Conservation (phyloP, 35 echinoderm and acorn worm species). For the Stichopus chloronotus region DNA sequence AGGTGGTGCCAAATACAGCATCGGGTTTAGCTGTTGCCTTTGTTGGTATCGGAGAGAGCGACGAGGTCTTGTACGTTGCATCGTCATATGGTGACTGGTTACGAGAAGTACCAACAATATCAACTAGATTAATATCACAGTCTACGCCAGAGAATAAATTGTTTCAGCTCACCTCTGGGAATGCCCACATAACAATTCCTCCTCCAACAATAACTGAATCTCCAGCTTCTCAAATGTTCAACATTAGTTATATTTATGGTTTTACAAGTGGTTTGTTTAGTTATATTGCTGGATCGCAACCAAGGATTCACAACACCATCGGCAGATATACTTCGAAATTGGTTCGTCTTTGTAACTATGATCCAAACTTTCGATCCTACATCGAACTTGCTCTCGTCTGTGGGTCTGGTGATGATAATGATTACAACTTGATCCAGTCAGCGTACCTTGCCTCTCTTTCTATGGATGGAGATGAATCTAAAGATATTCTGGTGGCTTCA, state of each 20-base stretch:
- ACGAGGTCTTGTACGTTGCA: background rate
- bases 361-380: slow-evolving; percentile 33
- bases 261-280: slow-evolving; percentile 29
- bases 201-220: background rate
- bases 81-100: slow-evolving; percentile 16
- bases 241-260: slow-evolving; percentile 30
- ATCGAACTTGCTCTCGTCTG: slow-evolving; percentile 15
- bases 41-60: background rate
- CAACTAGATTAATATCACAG: slow-evolving; percentile 1
- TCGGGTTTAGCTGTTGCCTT: slow-evolving; percentile 10
- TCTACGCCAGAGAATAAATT: background rate
- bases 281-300: slow-evolving; percentile 24
- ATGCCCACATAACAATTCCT: background rate
- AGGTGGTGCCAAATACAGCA: slow-evolving; percentile 12
- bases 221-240: background rate
- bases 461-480: background rate
- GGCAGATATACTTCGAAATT: slow-evolving; percentile 5
- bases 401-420: background rate
- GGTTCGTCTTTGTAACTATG: background rate
- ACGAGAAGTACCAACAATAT: background rate
- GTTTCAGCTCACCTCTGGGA: background rate
- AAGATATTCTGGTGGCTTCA: background rate
- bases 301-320: background rate
- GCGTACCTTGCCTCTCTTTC: slow-evolving; percentile 16
- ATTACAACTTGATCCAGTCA: slow-evolving; percentile 27